Conservation (phyloP, 2,888 invertebrate species). For the Exephanes ischioxanthus region DNA sequence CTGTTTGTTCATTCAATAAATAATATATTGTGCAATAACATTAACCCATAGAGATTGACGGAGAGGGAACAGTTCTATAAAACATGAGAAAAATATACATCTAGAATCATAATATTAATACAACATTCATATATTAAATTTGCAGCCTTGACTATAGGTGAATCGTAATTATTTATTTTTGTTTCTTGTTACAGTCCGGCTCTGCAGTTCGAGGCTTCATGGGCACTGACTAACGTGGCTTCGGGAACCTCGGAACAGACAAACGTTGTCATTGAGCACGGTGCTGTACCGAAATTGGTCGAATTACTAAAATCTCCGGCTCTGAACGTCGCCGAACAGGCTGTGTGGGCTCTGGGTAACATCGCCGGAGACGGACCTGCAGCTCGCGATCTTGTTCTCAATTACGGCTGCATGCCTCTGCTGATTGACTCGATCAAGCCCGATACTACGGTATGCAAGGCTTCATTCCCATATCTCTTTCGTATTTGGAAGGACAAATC, state of each 20-base stretch:
- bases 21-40: neutral
- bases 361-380: conserved; percentile 96
- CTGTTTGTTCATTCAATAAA: neutral
- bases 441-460: conserved; percentile 86
- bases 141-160: neutral
- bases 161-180: conserved; percentile 9
- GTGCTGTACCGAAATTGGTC: conserved; percentile 94
- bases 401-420: conserved; percentile 89
- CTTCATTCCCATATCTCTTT: neutral
- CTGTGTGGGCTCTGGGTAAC: conserved; percentile 99
- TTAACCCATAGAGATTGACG: neutral
- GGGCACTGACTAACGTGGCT: conserved; percentile 99
- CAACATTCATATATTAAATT: neutral
- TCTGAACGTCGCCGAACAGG: conserved; percentile 93
- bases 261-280: conserved; percentile 92
- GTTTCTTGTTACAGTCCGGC: conserved; percentile 86
- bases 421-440: conserved; percentile 89
- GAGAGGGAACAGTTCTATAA: neutral
- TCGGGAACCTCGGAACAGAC: conserved; percentile 98
- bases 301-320: conserved; percentile 89
- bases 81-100: too few species aligned
- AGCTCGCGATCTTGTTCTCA: conserved; percentile 93
- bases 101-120: too few species aligned
- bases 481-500: too few species aligned
- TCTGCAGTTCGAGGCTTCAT: conserved; percentile 97